Evolutionary conservation across 1,140 invertebrate species (phyloP), one percentile per base, ranked within the genome.

Genomic region (Drosophila serrata): DNA sequence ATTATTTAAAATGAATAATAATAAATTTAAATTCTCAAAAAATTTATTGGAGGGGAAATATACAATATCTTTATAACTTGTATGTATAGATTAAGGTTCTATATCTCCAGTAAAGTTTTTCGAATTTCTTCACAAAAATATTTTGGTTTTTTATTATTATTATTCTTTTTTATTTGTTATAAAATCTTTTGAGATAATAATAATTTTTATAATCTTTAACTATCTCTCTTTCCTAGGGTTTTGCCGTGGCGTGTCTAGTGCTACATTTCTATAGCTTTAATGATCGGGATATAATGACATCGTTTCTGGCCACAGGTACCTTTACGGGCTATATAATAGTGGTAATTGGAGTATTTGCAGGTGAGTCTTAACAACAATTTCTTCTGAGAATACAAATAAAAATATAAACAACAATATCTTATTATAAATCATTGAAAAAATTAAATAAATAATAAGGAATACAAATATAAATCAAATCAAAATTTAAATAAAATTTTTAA

Each of bases 211-310:
- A 19, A 8, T 3, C 6, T 2, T n/a, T 2, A 15, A 15, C 7
- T 31, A 22, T 24, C 6, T 55, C 17, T 46, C 1, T 11, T 33
- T 46, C 5, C 6, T 56, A 92, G 92, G 79, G 85, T 1, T 92
- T 92, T 58, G 74, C 92, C 6, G 58, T 92, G 17, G 86, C 92
- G 22, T 92, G 92, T 45, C 61, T 92, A 8, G 82, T 91, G 37
- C 63, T 92, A 29, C 92, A 92, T 48, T 92, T 87, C 51, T 92
- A 92, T 39, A 92, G 92, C 67, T 92, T 91, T 42, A 90, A 92
- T 39, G 92, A 92, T 88, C 92, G 92, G 27, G 92, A 92, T 62
- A 92, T 92, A 45, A 68, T 92, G 79, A 91, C 92, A 12, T 92
- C 92, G 3, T 92, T 92, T 51, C 45, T 92, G 74, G 88, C 92